Conservation (phyloP, 2,797 vertebrate genomes). For the Chelon labrosus region DNA sequence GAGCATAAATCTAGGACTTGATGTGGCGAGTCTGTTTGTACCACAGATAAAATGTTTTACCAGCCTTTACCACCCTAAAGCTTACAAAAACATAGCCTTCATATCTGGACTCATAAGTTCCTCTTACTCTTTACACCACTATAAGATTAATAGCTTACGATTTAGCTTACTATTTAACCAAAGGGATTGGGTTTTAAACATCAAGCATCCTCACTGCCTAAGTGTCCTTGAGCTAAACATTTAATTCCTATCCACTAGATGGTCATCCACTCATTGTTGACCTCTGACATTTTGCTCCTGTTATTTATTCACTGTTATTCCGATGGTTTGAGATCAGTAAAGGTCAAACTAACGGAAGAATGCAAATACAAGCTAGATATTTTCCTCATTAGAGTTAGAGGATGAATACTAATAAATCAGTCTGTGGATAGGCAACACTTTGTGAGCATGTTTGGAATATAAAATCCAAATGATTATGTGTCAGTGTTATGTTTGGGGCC, state of each 20-base stretch:
- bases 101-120: not conserved
- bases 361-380: not conserved
- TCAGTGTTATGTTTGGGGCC: too few relatives aligned
- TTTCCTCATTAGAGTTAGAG: too few relatives aligned
- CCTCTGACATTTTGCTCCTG: not conserved
- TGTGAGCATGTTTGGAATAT: too few relatives aligned
- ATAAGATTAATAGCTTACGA: not conserved
- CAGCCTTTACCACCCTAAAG: not conserved
- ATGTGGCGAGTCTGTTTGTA: conserved; percentile 12
- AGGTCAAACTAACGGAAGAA: not conserved
- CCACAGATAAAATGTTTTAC: conserved; percentile 4
- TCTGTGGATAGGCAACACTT: too few relatives aligned
- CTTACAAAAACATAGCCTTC: not conserved
- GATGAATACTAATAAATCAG: not conserved
- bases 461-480: too few relatives aligned
- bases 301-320: not conserved
- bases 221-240: not conserved
- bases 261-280: too few relatives aligned
- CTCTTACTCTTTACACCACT: not conserved
- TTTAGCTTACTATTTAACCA: not conserved
- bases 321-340: not conserved
- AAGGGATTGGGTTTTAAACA: not conserved
- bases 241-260: too few relatives aligned
- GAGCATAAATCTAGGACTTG: conserved; percentile 10
- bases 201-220: not conserved